These are phyloP conservation scores for Lepidostoma basale DNA, from an alignment of 1,140 invertebrate species.

Conservation along the genomic window DNA sequence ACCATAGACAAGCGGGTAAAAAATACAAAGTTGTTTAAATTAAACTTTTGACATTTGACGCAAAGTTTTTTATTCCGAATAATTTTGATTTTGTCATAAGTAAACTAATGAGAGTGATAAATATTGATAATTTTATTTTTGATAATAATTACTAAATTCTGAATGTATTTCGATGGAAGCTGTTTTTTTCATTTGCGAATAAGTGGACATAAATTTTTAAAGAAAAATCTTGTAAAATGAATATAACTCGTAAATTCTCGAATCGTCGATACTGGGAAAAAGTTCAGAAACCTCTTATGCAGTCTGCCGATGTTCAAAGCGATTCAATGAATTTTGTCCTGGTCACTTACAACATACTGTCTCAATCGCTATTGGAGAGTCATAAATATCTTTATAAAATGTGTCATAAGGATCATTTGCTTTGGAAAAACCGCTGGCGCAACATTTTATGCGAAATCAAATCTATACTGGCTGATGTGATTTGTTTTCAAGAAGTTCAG, in stretches of 20 bases:
- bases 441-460: conserved; percentile 2
- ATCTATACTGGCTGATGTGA: conserved; percentile 3
- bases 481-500: conserved; percentile 28
- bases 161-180: too few relatives aligned
- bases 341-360: conserved; percentile 17
- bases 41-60: too few relatives aligned
- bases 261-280: conserved; percentile 12
- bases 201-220: not conserved
- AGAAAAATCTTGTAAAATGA: not conserved
- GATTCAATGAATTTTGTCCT: conserved; percentile 2
- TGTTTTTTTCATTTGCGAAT: not conserved
- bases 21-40: too few relatives aligned
- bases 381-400: conserved; percentile 13
- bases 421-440: conserved; percentile 10
- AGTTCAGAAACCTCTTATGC: not conserved
- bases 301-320: not conserved
- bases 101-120: too few relatives aligned
- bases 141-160: too few relatives aligned
- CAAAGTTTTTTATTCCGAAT: too few relatives aligned
- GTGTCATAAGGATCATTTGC: not conserved
- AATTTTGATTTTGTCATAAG: too few relatives aligned
- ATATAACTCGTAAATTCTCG: not conserved
- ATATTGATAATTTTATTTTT: too few relatives aligned
- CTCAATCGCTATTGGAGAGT: conserved; percentile 12
- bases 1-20: too few relatives aligned